Base-by-base conservation (phyloP, 1,140 invertebrate genomes). In the Zaprionus ghesquierei region DNA sequence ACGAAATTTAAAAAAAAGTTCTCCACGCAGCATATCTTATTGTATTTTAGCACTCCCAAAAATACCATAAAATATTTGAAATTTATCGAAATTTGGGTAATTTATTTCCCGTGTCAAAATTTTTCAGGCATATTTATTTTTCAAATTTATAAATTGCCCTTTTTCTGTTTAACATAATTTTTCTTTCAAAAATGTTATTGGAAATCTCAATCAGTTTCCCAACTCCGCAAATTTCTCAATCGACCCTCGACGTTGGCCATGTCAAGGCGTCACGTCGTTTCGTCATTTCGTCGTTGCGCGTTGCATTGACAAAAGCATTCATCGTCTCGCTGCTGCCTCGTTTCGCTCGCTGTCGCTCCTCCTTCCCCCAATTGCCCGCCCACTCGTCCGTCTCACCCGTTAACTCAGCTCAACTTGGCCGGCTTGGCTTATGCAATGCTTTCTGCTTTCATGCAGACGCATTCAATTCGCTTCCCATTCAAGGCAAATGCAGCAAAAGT, bases 381-480 rank as follows among this genome's bases (percentile, higher is more conserved):
- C 13, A 6, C 13, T n/a, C 5, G 13, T 38, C 18, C 33, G 18
- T 35, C 2, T 41, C 51, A n/a, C 20, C 31, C 27, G 51, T 41
- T 70, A 27, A 4, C 53, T 41, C 50, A 72, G 4, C 53, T 41
- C 50, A 72, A 56, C 63, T 72, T 72, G 63, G 82, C 49, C 75
- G 70, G 82, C 79, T 86, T 86, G 70, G 82, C 79, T 86, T 86
- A 82, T 79, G 82, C 70, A 75, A 82, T 76, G 82, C 70, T 78
- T 86, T 87, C 71, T 76, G 82, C 70, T 78, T 86, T 82, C 71
- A 81, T 29, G 69, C 79, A 76, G 53, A 76, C 79, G 75, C 82
- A 87, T 81, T 81, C 75, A 86, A 80, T 77, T 77, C 65, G 77
- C 68, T 49, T 66, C 44, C 79, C 62, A 82, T 75, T 82, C 75